Evolutionary conservation across 2,888 invertebrate species (phyloP), one percentile per base, ranked within the genome.

Genomic region (Troides helena): DNA sequence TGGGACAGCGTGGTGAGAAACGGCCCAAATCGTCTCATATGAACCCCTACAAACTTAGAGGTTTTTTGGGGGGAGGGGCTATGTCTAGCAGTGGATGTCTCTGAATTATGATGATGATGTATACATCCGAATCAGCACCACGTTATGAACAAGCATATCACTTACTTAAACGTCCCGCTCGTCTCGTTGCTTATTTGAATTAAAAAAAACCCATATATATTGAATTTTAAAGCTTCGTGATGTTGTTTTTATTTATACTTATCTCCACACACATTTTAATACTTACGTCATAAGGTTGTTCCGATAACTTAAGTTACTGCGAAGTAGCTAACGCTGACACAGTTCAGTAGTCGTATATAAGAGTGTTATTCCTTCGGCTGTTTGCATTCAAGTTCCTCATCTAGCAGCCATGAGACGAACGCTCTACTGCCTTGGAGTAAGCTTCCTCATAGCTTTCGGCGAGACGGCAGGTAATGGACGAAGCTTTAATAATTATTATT

Each of bases 401-500:
- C 50, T 6, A 60, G 64, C 25, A 68, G 68, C 36, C 56, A 68
- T 68, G 69, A 59, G 53, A 59, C 68, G 68, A 61, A 53, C 60
- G 36, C 65, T 69, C 39, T 61, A 2, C 17, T 69, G 56, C 43
- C 60, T 69, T n/a, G 65, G 65, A 18, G 1, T 69, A 23, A 59
- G 64, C 60, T 60, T 65, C 39, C 53, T 69, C 7, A 7, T 69
- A 25, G 60, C 61, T 60, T 69, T 65, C 12, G 61, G 65, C 2
- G 64, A 60, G 23, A 53, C 69, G 12, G 50, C 69, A 69, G 69
- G 69, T 69, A 69, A 18, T 17, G 53, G 18, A 18, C 53, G 14
- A 53, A 12, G 3, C 14, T 53, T 18, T n/a, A 53, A 1, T 53
- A 53, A 53, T 12, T 21, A 21, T 36, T 36, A 39, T 39, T 10